Conservation (phyloP, 1,140 invertebrate species). For the Drosophila auraria region DNA sequence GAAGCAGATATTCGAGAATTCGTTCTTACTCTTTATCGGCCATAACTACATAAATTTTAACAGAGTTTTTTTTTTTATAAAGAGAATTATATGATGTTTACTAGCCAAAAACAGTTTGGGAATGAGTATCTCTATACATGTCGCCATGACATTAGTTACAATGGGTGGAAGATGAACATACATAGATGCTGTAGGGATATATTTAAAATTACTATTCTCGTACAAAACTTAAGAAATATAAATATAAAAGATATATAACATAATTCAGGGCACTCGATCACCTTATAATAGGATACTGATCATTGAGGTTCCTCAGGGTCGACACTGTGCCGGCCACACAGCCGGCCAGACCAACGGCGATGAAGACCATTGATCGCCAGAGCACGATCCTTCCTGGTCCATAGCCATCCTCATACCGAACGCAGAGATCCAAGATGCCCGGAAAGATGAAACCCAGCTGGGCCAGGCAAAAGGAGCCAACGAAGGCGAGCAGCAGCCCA, state of each 20-base stretch:
- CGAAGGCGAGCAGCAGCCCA: constrained; percentile 47
- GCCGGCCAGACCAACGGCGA: constrained; percentile 35
- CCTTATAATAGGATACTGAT: not conserved
- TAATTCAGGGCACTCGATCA: not conserved
- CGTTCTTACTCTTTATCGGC: constrained; percentile 13
- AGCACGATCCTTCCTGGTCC: constrained; percentile 28
- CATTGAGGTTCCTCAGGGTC: not conserved
- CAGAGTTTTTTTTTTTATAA: not conserved
- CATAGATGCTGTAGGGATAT: not conserved
- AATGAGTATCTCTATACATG: not conserved
- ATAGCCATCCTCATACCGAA: constrained; percentile 50
- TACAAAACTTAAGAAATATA: no score
- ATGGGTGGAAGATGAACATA: not conserved
- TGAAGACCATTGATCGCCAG: constrained; percentile 46
- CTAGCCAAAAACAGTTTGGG: not conserved
- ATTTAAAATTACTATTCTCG: no score
- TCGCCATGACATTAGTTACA: constrained; percentile 5
- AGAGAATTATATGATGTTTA: not conserved
- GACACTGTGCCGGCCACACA: constrained; percentile 48
- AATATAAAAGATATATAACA: not conserved
- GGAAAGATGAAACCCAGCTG: constrained; percentile 62
- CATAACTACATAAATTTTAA: constrained; percentile 12
- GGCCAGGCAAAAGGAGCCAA: constrained; percentile 64
- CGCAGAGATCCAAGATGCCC: constrained; percentile 53
- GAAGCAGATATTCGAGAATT: no score